Base-by-base conservation (phyloP, 2,888 invertebrate species). In the Phengaris alcon region DNA sequence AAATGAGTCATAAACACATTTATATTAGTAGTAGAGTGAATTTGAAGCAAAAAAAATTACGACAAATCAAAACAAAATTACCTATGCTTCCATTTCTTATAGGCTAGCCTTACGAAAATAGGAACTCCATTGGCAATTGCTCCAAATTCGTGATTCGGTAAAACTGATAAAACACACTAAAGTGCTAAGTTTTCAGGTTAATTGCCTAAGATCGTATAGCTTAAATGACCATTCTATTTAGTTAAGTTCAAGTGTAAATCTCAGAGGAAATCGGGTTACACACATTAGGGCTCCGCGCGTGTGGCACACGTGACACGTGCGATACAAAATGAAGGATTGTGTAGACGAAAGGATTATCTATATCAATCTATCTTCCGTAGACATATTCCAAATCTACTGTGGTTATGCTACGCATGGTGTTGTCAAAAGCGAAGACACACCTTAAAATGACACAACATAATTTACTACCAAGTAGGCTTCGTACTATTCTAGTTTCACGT, bases 121-220 rank as follows among this genome's bases (percentile, higher is more conserved):
- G 64, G 64, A 64, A 64, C 64, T 64, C 3, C 52, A 59, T 10
- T 22, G 59, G 35, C 35, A 64, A 35, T 35, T 64, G 35, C 64
- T 4, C 12, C 12, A 35, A 64, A 64, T 64, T 35, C 35, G 12
- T 12, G 64, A 64, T 64, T 35, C 35, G 12, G 64, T 12, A 10
- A 12, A 52, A 35, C 64, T 64, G 64, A 64, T 64, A 64, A 12
- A 13, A 35, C 35, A 64, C 64, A 64, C 64, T 35, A 64, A 64
- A 64, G 35, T 35, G 59, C 35, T 35, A 44, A 64, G 64, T 64
- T 44, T 64, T 44, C 64, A 35, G 35, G 64, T 35, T 35, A 35
- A 35, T 44, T 64, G 22, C 22, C 22, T 64, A 10, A 64, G 22
- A 64, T 64, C 0, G 2, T 9, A n/a, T 64, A 2, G 10, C 10